Percentiles rank a stretch among this genome's conserved stretches.
Evolutionary conservation across 2,113 vertebrate species (phyloP).

Genomic region (Lampris megalopsis): DNA sequence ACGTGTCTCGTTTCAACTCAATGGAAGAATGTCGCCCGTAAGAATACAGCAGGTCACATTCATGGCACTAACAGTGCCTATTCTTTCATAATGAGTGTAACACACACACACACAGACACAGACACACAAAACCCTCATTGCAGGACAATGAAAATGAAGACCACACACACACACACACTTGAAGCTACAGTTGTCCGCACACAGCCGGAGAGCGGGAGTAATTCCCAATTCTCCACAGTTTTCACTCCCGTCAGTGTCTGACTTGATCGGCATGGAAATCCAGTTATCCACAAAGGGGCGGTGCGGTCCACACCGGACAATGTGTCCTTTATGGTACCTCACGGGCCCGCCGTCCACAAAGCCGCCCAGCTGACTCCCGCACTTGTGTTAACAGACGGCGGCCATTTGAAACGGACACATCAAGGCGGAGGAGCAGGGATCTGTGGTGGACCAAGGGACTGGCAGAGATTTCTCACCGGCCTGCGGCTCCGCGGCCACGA

Average conservation of each 20-base stretch:
- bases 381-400: conserved; percentile 65
- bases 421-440: conserved; percentile 66
- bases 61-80: conserved; percentile 14
- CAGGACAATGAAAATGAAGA: conserved; percentile 66
- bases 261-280: conserved; percentile 79
- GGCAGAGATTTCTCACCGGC: conserved; percentile 58
- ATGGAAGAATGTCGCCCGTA: no score
- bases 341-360: conserved; percentile 67
- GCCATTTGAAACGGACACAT: conserved; percentile 76
- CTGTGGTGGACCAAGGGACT: conserved; percentile 59
- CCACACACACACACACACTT: conserved; percentile 66
- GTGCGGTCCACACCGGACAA: conserved; percentile 71
- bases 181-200: conserved; percentile 62
- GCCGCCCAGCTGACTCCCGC: conserved; percentile 71
- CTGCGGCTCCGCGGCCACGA: conserved; percentile 50
- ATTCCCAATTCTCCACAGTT: conserved; percentile 81
- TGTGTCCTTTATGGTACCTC: conserved; percentile 77
- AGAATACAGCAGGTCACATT: conserved; percentile 2
- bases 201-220: conserved; percentile 56
- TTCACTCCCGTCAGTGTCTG: conserved; percentile 76
- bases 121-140: conserved; percentile 10
- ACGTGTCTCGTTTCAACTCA: no score
- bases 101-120: not conserved
- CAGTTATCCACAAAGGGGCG: conserved; percentile 79
- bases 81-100: conserved; percentile 35